Evolutionary conservation across 2,888 invertebrate species (phyloP).

Genomic region (Nymphalis c-album): DNA sequence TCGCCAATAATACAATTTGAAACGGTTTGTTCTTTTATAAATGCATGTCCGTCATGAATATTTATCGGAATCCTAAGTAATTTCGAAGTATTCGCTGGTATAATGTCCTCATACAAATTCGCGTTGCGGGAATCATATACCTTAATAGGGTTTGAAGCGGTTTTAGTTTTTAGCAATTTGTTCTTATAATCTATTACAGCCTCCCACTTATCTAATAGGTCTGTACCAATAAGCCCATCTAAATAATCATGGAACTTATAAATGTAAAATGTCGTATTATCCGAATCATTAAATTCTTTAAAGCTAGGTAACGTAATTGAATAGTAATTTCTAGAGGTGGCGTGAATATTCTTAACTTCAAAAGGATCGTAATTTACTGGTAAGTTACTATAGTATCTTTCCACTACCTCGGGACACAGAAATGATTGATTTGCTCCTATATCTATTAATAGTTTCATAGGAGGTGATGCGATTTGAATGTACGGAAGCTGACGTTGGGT

Average conservation of each 20-base stretch:
- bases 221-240: too few species aligned
- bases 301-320: neutral
- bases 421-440: constrained; percentile 29
- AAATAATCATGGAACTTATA: too few species aligned
- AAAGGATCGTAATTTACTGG: constrained; percentile 18
- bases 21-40: constrained; percentile 29
- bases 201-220: too few species aligned
- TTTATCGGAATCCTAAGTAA: constrained; percentile 32
- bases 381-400: constrained; percentile 18
- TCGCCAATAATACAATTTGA: neutral
- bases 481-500: constrained; percentile 31
- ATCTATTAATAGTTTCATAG: constrained; percentile 22
- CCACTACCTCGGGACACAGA: constrained; percentile 16
- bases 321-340: constrained; percentile 7
- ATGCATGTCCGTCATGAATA: constrained; percentile 28
- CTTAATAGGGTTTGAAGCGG: too few species aligned
- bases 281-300: too few species aligned
- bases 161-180: too few species aligned
- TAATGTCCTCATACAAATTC: constrained; percentile 20
- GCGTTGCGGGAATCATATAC: too few species aligned
- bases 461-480: constrained; percentile 19
- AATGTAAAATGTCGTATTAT: too few species aligned
- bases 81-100: constrained; percentile 32
- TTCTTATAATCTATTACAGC: too few species aligned
- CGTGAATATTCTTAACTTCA: constrained; percentile 15